Conservation (phyloP, 2,797 vertebrate species). For the Darevskia mixta region DNA sequence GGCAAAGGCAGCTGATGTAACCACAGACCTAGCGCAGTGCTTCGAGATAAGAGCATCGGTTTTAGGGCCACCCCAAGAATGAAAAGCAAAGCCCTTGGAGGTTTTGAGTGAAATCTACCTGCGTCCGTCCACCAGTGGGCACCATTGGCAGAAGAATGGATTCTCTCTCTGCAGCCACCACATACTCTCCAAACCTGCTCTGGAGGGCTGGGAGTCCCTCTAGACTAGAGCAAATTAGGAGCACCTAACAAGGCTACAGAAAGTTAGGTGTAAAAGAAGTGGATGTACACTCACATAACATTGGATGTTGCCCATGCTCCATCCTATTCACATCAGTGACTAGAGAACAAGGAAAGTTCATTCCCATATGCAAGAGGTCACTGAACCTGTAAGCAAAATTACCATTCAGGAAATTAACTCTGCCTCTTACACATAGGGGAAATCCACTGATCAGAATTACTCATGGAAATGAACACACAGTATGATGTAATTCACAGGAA, state of each 20-base stretch:
- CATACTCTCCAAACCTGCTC: too few species aligned
- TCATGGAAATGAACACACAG: background rate
- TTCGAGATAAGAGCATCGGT: background rate
- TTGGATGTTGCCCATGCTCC: too few species aligned
- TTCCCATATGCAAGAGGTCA: background rate
- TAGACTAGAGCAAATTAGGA: too few species aligned
- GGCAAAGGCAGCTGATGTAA: background rate
- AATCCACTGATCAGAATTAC: background rate
- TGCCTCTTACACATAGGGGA: background rate
- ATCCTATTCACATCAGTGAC: background rate
- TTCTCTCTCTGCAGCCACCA: too few species aligned
- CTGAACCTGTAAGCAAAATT: background rate
- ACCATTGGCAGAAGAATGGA: too few species aligned
- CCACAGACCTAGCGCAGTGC: background rate
- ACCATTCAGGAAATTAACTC: background rate
- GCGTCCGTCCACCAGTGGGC: too few species aligned
- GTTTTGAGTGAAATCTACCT: background rate
- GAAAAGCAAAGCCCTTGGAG: background rate
- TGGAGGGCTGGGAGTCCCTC: too few species aligned
- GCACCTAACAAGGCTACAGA: too few species aligned
- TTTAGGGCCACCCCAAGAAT: background rate
- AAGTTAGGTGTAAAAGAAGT: too few species aligned
- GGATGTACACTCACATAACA: too few species aligned
- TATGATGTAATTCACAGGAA: constrained; percentile 10
- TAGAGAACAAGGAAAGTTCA: background rate